Evolutionary conservation across 2,888 invertebrate genomes (phyloP).

Genomic region (Tachina fera): DNA sequence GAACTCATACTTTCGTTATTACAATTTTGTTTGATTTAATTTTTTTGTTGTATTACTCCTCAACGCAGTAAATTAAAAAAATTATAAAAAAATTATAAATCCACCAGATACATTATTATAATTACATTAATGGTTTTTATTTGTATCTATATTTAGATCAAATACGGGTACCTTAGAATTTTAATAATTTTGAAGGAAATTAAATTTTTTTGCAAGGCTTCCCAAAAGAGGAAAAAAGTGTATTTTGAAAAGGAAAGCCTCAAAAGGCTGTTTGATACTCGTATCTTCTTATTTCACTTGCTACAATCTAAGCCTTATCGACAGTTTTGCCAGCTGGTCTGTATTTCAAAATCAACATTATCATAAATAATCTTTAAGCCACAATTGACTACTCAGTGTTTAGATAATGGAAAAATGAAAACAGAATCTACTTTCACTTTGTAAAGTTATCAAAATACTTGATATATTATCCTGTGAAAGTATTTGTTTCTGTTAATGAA

Average conservation of each 20-base stretch:
- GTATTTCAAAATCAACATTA: conserved; percentile 71
- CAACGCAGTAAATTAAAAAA: conserved; percentile 21
- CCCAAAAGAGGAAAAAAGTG: neutral
- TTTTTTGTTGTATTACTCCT: neutral
- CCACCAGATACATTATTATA: conserved; percentile 60
- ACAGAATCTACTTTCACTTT: conserved; percentile 45
- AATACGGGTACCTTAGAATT: neutral
- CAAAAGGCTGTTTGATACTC: too few species aligned
- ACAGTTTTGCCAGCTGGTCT: neutral
- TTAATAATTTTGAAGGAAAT: conserved; percentile 7
- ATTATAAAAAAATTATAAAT: conserved; percentile 31
- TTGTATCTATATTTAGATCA: conserved; percentile 32
- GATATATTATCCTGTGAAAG: conserved; percentile 40
- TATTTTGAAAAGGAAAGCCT: neutral
- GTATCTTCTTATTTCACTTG: neutral
- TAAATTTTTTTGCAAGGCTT: neutral
- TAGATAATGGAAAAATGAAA: conserved; percentile 45
- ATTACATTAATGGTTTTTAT: conserved; percentile 67
- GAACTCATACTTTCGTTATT: conserved; percentile 33
- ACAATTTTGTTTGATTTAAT: conserved; percentile 49
- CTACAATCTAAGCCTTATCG: neutral
- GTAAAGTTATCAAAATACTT: conserved; percentile 56
- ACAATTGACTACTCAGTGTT: conserved; percentile 77
- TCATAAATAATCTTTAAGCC: conserved; percentile 81
- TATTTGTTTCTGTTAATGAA: conserved; percentile 30